Percentiles rank a stretch among this genome's conserved stretches.
Conservation (phyloP, 2,797 vertebrate species). For the Chaetophractus vellerosus region DNA sequence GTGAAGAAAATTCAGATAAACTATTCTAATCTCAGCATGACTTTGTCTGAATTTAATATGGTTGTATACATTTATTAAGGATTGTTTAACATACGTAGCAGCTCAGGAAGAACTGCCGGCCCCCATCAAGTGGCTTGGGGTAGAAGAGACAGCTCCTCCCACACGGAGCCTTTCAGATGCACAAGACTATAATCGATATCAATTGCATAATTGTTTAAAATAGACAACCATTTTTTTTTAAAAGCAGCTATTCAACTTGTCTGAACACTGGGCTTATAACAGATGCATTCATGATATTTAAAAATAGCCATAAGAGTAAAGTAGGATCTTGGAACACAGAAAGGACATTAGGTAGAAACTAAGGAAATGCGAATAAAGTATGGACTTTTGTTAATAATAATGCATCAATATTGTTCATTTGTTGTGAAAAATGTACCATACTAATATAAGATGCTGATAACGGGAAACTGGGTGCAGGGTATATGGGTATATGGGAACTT, state of each 20-base stretch:
- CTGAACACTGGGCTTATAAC: not conserved
- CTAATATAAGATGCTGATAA: not conserved
- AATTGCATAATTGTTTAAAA: constrained; percentile 34
- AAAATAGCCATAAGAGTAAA: not conserved
- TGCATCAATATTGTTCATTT: not conserved
- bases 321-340: not conserved
- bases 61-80: not conserved
- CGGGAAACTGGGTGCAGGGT: not conserved
- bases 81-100: not conserved
- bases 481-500: not conserved
- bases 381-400: not conserved
- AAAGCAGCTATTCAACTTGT: constrained; percentile 44
- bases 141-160: not conserved
- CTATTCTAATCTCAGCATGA: not conserved
- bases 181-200: not conserved
- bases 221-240: not conserved
- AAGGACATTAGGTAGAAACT: not conserved
- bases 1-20: constrained; percentile 3
- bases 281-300: constrained; percentile 26
- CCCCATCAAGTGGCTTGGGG: not conserved
- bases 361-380: not conserved
- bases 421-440: not conserved
- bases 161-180: not conserved
- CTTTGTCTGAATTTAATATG: constrained; percentile 16
- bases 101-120: not conserved